Evolutionary conservation across 2,888 invertebrate species (phyloP), one percentile per base, ranked within the genome.

Genomic region (Petrophora chlorosata): DNA sequence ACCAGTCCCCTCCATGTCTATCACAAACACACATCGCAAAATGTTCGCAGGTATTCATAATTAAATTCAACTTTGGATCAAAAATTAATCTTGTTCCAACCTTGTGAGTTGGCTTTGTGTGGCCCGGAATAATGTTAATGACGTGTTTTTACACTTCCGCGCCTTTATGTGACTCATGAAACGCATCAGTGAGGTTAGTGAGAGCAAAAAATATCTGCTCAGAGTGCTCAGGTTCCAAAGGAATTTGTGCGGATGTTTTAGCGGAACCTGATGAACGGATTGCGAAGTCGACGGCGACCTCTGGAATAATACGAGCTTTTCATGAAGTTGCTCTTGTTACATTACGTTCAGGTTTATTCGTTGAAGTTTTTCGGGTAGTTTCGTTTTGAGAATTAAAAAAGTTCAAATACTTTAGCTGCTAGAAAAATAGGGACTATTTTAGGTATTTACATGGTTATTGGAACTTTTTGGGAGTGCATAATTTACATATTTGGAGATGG

Each of bases 41-140:
- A 71, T 71, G 67, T 67, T 66, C 63, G 63, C 52, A 61, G 62
- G 23, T 23, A 23, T 66, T 71, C 56, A 65, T 65, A 61, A n/a
- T 63, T 65, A 61, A 65, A 63, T 64, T 62, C 54, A 55, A 60
- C 35, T 45, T 43, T 3, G 51, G 49, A 48, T 53, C 30, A 51
- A 53, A 56, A 51, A 45, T 45, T 35, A 40, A 53, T 53, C 42
- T 40, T 46, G 43, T 43, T 48, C 15, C 41, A 35, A 49, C 48
- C 28, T 42, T 38, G 42, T 16, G 33, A 42, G 36, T 49, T 32
- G 38, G 48, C 33, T 38, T 43, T 42, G 38, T 43, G 43, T 15
- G 38, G 42, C 33, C 38, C 28, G 16, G 38, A 12, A 43, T 41
- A 41, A 47, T 33, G 33, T 33, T 38, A 42, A 49, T 42, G 29